Conservation (phyloP, 2,113 vertebrate genomes). For the Helogale parvula region DNA sequence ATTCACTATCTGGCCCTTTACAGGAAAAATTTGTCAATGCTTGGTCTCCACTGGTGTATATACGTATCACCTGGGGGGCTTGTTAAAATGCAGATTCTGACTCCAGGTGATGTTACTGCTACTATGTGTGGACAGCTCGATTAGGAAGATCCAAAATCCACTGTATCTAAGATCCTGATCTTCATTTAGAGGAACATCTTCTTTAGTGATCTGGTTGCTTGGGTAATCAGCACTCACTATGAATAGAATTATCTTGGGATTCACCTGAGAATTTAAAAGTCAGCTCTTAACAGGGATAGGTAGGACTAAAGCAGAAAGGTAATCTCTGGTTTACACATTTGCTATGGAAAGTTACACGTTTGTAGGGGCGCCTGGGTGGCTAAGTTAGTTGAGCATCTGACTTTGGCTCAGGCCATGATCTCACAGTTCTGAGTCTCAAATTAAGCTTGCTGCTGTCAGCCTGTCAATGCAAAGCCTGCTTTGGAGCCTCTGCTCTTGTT, state of each 20-base stretch:
- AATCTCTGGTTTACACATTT: not conserved
- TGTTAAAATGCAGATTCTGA: not conserved
- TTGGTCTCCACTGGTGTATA: not conserved
- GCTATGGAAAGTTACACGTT: not conserved
- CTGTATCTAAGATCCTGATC: not conserved
- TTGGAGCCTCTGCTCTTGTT: too few species aligned
- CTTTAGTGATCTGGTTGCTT: not conserved
- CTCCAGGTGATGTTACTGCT: fast-evolving
- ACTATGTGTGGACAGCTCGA: not conserved
- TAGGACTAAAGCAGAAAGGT: not conserved
- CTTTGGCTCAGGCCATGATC: too few species aligned
- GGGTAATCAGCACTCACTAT: not conserved
- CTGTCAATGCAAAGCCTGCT: too few species aligned
- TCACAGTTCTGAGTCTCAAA: too few species aligned
- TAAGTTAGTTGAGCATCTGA: too few species aligned
- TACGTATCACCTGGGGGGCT: not conserved
- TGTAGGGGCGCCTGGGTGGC: not conserved
- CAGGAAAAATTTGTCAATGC: not conserved
- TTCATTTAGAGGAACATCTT: not conserved
- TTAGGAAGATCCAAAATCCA: not conserved
- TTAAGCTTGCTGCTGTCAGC: too few species aligned
- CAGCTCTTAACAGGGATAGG: not conserved
- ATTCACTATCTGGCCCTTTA: not conserved
- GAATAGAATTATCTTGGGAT: slow-evolving; percentile 17
- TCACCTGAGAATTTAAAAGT: slow-evolving; percentile 30